phyloP scores from a whole-genome alignment of 2,797 vertebrate species.

The Xenopus petersii region DNA sequence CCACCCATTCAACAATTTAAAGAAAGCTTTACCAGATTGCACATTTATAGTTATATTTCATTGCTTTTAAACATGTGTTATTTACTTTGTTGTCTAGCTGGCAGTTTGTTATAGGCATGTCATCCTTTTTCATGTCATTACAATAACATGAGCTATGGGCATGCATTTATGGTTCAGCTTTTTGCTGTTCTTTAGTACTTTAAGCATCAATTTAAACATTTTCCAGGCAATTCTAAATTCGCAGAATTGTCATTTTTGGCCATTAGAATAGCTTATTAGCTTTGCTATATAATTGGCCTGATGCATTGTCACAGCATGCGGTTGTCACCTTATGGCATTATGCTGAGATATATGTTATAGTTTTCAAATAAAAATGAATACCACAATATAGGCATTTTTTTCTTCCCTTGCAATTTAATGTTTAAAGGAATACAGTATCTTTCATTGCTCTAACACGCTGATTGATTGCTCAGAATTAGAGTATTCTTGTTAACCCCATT shows the following conservation, averaged over 20 bases:
- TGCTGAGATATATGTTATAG: slow-evolving; percentile 8
- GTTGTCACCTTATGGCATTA: slow-evolving; percentile 20
- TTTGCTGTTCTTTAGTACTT: too few relatives aligned
- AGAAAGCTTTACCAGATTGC: too few relatives aligned
- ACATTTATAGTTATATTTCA: too few relatives aligned
- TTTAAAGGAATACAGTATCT: background rate
- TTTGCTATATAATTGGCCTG: slow-evolving; percentile 17
- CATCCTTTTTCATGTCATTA: too few relatives aligned
- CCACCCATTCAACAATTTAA: too few relatives aligned
- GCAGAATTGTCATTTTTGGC: slow-evolving; percentile 3
- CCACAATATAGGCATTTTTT: slow-evolving; percentile 7
- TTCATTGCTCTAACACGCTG: background rate
- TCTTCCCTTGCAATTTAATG: background rate
- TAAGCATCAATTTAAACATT: too few relatives aligned
- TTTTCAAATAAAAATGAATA: slow-evolving; percentile 19
- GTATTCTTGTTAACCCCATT: slow-evolving; percentile 7
- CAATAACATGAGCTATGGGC: too few relatives aligned
- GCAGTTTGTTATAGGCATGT: too few relatives aligned
- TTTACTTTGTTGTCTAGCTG: too few relatives aligned
- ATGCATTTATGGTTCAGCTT: too few relatives aligned
- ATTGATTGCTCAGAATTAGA: background rate
- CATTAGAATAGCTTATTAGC: slow-evolving; percentile 27
- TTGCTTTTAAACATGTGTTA: too few relatives aligned
- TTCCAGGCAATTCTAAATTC: slow-evolving; percentile 10
- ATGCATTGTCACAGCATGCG: slow-evolving; percentile 26